Base-by-base conservation (phyloP, 1,140 invertebrate species). In the Atta texana region DNA sequence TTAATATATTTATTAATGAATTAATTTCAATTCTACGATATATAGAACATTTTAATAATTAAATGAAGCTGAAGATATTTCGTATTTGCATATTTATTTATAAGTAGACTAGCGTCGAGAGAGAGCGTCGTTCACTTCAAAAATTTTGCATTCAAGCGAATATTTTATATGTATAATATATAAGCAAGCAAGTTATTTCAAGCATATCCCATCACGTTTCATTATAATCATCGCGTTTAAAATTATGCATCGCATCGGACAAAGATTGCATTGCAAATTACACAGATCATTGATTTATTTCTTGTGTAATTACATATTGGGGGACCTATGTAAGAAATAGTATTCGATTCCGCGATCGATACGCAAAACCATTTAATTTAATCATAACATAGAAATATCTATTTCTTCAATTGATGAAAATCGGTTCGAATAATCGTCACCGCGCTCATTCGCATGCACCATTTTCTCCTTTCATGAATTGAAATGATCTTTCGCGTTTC, bases 201-300 rank as follows among this genome's bases (percentile, higher is more conserved):
- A 28, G n/a, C 61, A 8, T 61, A 57, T 39, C 31, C 39, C 39
- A 49, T 78, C 59, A 39, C 75, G 18, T 78, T 63, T 64, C 59
- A 63, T 77, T 78, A 78, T 63, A 66, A 55, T 68, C 49, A 28
- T n/a, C 49, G 63, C 77, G 63, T 68, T 80, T 61, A 69, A 80
- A 80, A 55, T 80, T 80, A 80, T 80, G 63, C 77, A 24, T 31
- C 31, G 44, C 18, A 63, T 80, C 77, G 49, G 49, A 24, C 44
- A 24, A 49, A 53, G 63, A 80, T 69, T 80, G 77, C 63, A 68
- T 80, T 80, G 51, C 66, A 80, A 80, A 80, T 80, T 80, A 69
- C 51, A 80, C 63, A 63, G 63, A 80, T 80, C 63, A 80, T 80
- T 80, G 63, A 80, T 80, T 80, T 80, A 80, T 80, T 49, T 68